Evolutionary conservation across 2,888 invertebrate species (phyloP), one percentile per base, ranked within the genome.

Genomic region (Cantharis lateralis): DNA sequence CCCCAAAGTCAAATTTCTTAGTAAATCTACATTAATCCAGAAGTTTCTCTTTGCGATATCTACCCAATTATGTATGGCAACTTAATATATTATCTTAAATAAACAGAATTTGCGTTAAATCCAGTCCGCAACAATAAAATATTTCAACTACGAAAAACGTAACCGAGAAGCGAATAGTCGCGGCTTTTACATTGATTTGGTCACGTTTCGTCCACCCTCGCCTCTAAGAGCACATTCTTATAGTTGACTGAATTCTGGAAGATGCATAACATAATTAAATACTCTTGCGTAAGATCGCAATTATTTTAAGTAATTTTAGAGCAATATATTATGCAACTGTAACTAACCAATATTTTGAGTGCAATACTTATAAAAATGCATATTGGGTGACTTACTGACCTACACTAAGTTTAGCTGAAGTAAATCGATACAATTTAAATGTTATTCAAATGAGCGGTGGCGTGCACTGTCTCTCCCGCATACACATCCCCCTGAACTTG

Each of bases 101-200:
- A 48, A 48, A n/a, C 48, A 32, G 74, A 26, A 70, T 71, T 76
- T 78, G 66, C 68, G 18, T 71, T 66, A 20, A 62, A 62, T 48
- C n/a, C 5, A 48, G 48, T n/a, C 48, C n/a, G 48, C 48, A n/a
- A 48, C 48, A 48, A 48, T 48, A 48, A 48, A 48, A 48, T 48
- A 32, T 32, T 11, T 62, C 68, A 72, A 71, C 73, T 74, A 71
- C 75, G 80, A 81, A 81, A 82, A 80, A 81, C 82, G 81, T 78
- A 81, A 79, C 75, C 77, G 73, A 80, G 81, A 77, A 66, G 80
- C 78, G 75, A 72, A 73, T 70, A 76, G 79, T 77, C 80, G 72
- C 72, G 79, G 84, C 84, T 84, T 83, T 84, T 84, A 84, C 83
- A 82, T 83, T 84, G 84, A 84, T 84, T 84, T 84, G 84, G 83